These are phyloP conservation scores for Parnassius mnemosyne DNA, from an alignment of 2,888 invertebrate genomes.

Conservation along the genomic window DNA sequence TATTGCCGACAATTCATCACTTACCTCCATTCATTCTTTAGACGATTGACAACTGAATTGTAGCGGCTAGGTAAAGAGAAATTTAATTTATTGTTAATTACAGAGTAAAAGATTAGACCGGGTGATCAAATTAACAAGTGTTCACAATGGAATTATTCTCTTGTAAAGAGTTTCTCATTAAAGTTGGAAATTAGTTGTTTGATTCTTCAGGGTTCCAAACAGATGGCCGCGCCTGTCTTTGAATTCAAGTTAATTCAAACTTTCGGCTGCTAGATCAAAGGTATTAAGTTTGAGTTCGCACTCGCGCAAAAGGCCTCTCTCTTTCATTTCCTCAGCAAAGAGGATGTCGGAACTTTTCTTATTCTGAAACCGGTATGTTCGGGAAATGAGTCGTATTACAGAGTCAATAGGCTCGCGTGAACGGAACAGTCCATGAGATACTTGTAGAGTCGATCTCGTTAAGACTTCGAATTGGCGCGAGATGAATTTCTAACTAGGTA, in stretches of 20 bases:
- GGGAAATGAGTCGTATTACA: conserved; percentile 76
- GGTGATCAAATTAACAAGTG: conserved; percentile 48
- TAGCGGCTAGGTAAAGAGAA: conserved; percentile 33
- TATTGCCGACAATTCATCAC: conserved; percentile 43
- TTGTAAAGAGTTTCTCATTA: conserved; percentile 66
- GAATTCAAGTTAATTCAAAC: conserved; percentile 70
- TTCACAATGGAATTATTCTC: conserved; percentile 67
- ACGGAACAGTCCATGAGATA: conserved; percentile 40
- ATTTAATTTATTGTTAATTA: conserved; percentile 40
- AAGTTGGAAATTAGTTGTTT: conserved; percentile 69
- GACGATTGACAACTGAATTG: conserved; percentile 28
- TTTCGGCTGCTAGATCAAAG: conserved; percentile 73
- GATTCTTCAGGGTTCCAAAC: conserved; percentile 51
- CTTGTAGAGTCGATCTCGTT: conserved; percentile 5
- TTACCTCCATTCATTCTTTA: conserved; percentile 31
- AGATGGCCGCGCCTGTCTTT: conserved; percentile 67
- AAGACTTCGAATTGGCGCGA: neutral
- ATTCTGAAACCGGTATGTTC: conserved; percentile 66
- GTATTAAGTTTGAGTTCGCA: conserved; percentile 63
- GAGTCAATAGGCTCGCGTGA: conserved; percentile 71
- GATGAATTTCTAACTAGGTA: neutral
- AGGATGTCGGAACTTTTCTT: conserved; percentile 71
- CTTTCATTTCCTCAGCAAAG: conserved; percentile 59
- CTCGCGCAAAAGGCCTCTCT: conserved; percentile 61
- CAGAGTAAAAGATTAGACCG: conserved; percentile 40